Base-by-base conservation (phyloP, 1,140 invertebrate species). In the Onthophagus taurus region DNA sequence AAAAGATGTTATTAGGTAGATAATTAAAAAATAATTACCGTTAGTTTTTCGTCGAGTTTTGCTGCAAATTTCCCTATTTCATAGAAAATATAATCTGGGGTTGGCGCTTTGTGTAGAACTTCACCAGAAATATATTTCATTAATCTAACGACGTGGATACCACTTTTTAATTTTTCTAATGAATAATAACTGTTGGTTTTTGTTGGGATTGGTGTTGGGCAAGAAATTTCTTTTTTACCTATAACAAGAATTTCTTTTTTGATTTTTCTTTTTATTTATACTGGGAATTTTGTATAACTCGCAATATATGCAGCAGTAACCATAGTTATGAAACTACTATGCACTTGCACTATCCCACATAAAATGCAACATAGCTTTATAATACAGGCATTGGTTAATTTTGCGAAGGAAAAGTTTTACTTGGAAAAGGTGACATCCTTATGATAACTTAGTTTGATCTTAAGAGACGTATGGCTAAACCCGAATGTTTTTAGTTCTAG, bases 91-190 rank as follows among this genome's bases (percentile, higher is more conserved):
- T 7, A 2, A 6, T 72, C 62, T 0, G 74, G 73, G 19, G 64
- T 63, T 0, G 73, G 66, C 2, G 79, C 72, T 23, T 78, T 64
- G 19, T 67, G 64, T 8, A 92, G 63, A 31, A 85, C 66, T 36
- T 75, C 68, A 0, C 89, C 89, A 0, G 81, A 76, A 11, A 81
- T 69, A 55, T 74, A 92, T 33, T 80, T 76, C 46, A 91, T 54
- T 2, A 92, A 65, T 16, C 83, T 70, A 0, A 90, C 77, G 0
- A 80, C 70, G 59, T 89, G 76, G 42, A 68, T 61, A 2, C 68
- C 71, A 36, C 59, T 59, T 11, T 16, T 12, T 13, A 78, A 61
- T 13, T 56, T 65, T 52, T 79, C 76, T 7, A 77, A 45, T 0
- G 76, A 76, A 57, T 74, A 78, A 55, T 76, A 76, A 23, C 73